A percentile compares a stretch with the other conserved stretches of the same genome.
phyloP scores from a whole-genome alignment of 2,113 vertebrate genomes.

The Alouatta palliata region DNA sequence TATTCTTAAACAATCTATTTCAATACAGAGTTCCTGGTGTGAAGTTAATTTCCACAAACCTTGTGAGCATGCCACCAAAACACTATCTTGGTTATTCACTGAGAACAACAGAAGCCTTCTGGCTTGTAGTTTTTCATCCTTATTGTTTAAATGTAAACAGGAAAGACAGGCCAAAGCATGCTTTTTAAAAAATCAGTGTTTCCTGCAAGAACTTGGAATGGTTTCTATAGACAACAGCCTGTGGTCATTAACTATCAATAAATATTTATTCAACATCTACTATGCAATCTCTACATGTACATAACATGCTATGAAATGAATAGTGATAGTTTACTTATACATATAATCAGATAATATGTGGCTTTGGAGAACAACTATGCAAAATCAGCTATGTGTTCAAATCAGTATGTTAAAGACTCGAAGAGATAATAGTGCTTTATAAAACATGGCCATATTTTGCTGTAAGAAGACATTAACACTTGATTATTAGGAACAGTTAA shows the following conservation, averaged over 20 bases:
- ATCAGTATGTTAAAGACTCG: background rate
- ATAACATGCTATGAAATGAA: background rate
- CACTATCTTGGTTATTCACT: slow-evolving; percentile 65
- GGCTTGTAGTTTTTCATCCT: slow-evolving; percentile 44
- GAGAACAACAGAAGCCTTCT: slow-evolving; percentile 62
- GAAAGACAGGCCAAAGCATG: slow-evolving; percentile 13
- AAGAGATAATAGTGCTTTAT: background rate
- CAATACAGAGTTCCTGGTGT: slow-evolving; percentile 72
- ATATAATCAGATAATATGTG: background rate
- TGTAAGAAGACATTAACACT: background rate
- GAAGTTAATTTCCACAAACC: slow-evolving; percentile 80
- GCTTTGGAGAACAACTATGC: background rate
- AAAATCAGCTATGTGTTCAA: slow-evolving; percentile 24
- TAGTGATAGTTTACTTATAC: background rate
- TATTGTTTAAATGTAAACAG: slow-evolving; percentile 70
- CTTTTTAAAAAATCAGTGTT: slow-evolving; percentile 51
- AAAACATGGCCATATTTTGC: background rate
- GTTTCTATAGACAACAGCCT: background rate
- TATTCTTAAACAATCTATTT: slow-evolving; percentile 83
- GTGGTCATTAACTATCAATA: slow-evolving; percentile 44
- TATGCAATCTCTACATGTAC: background rate
- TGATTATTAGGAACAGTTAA: slow-evolving; percentile 38
- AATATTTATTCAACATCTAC: slow-evolving; percentile 51
- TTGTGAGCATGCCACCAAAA: slow-evolving; percentile 59
- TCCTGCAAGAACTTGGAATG: slow-evolving; percentile 45